phyloP scores from a whole-genome alignment of 2,888 invertebrate species.

The Clusia tigrina region DNA sequence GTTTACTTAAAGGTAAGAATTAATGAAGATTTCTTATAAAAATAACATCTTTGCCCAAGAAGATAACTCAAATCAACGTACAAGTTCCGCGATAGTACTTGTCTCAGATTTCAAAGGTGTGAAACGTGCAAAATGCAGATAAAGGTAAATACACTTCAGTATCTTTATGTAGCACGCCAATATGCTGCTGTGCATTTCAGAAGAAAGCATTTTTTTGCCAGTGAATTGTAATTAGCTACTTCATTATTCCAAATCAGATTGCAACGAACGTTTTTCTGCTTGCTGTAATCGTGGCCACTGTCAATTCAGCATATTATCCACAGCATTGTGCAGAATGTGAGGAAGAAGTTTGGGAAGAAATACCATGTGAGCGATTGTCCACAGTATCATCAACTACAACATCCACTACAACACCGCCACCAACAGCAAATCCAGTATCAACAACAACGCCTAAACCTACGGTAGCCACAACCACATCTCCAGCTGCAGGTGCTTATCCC shows the following conservation, averaged over 20 bases:
- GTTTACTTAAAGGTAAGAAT: too few relatives aligned
- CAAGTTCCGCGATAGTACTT: neutral
- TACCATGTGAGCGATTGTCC: slow-evolving; percentile 48
- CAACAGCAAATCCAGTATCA: neutral
- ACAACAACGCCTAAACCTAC: slow-evolving; percentile 11
- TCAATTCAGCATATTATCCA: slow-evolving; percentile 35
- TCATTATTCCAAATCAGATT: slow-evolving; percentile 41
- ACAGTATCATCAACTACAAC: slow-evolving; percentile 9
- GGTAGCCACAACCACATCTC: neutral
- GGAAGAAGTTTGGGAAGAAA: slow-evolving; percentile 57
- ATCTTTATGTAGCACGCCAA: too few relatives aligned
- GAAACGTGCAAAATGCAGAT: slow-evolving; percentile 34
- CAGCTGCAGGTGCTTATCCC: neutral
- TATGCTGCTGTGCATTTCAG: too few relatives aligned
- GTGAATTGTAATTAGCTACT: too few relatives aligned
- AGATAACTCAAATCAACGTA: neutral
- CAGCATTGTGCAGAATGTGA: slow-evolving; percentile 52
- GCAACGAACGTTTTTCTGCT: slow-evolving; percentile 34
- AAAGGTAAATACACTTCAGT: slow-evolving; percentile 30
- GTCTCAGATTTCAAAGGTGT: neutral
- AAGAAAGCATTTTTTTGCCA: neutral
- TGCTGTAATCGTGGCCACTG: slow-evolving; percentile 23
- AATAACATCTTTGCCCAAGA: neutral
- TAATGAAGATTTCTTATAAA: slow-evolving; percentile 15
- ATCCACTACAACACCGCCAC: slow-evolving; percentile 13